Evolutionary conservation across 1,140 invertebrate species (phyloP), one percentile per base, ranked within the genome.

Genomic region (Hesperophylax magnus): DNA sequence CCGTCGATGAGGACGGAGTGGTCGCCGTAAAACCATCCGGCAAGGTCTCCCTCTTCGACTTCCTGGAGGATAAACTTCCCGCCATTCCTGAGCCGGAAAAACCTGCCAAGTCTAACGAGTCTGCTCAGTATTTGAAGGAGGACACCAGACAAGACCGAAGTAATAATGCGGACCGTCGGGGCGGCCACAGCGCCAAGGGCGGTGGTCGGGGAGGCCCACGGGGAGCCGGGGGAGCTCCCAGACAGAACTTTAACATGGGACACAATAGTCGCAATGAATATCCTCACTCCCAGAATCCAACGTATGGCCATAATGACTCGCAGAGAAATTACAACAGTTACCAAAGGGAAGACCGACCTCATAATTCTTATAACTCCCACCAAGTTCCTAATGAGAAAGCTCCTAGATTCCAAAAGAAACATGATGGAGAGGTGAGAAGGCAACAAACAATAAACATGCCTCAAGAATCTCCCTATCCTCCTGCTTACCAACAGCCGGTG

Each of bases 41-140:
- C 20, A 96, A 95, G 87, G 93, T 96, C 1, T 97, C 95, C 0
- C 88, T 97, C 2, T 97, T 97, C 89, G 96, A 96, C 87, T 98
- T 97, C 86, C 89, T 97, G 5, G 95, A 96, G 86, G 94, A 95
- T 84, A 96, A 96, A 89, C 89, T 97, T 24, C 94, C 94, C 63
- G 89, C 92, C 78, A 91, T 93, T 27, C 86, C 88, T 78, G 89
- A 90, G 74, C 88, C 86, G 61, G 88, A 90, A 58, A 85, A 80
- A 47, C 80, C 77, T 14, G 22, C 76, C 53, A 84, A 81, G 75
- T 74, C 77, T 54, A n/a, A 8, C 5, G 82, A 84, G 20, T 74
- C 67, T 4, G n/a, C 54, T 5, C 15, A 39, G 58, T 81, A 65
- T 18, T 78, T 63, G 14, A 84, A 81, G 39, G 83, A 84, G 15